Base-by-base conservation (phyloP, 1,140 invertebrate genomes). In the Tetragonula clypearis region DNA sequence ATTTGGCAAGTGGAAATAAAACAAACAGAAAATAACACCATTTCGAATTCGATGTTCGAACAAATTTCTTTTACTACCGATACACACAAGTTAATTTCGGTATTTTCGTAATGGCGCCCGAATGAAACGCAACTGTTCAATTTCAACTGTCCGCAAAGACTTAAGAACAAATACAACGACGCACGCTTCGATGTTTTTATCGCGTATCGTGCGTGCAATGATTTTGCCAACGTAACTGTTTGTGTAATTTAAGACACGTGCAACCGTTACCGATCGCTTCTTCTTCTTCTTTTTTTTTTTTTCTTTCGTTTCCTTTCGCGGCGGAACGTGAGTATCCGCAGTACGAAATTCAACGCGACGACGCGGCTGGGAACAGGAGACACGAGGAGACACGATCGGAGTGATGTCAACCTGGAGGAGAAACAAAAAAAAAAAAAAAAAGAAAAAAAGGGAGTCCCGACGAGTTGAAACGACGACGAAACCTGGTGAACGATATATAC, bases 401-500 rank as follows among this genome's bases (percentile, higher is more conserved):
- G 60, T 41, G 41, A 5, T 12, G 12, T 30, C 65, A 55, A 9
- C 17, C 19, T 41, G 49, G 41, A 81, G 60, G 35, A 79, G 65
- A 12, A 66, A 60, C 58, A 77, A 83, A 26, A 76, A 84, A 26
- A 76, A 26, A 21, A 68, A 83, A 78, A 82, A 62, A 62, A 26
- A 76, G 35, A 2, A 8, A 5, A 0, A 2, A 4, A 6, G 0
- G 65, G 35, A 49, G 35, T 23, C 19, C 35, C 35, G 56, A 55
- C 23, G 62, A 4, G 41, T 5, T 6, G 41, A 41, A 41, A 41
- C 41, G 56, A 58, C 62, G 58, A 66, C 23, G 68, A 30, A 41
- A 53, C 65, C 62, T 12, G 82, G 86, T 86, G 86, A 76, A 73
- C 71, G 69, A 91, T 92, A 93, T 91, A 91, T 91, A 92, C 91